Evolutionary conservation across 2,888 invertebrate species (phyloP), one percentile per base, ranked within the genome.

Genomic region (Camponotus fellah): DNA sequence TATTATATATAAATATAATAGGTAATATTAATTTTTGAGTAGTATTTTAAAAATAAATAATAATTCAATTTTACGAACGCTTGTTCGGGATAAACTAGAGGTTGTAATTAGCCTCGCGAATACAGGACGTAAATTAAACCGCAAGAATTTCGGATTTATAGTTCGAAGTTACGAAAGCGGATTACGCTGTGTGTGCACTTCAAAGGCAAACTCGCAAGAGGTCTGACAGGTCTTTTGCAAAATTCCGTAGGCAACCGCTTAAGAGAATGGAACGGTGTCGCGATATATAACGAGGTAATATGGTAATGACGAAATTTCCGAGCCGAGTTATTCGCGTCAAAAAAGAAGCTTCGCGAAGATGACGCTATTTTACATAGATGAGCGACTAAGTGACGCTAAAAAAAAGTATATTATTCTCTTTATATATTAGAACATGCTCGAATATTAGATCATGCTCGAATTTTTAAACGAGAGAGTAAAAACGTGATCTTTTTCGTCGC

Each of bases 241-340:
- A 87, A 85, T 81, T 75, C 60, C 46, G 71, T 60, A 64, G 60
- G 34, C 46, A 72, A 68, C 34, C 40, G 17, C 76, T 76, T 72
- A 66, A 53, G 37, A 75, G 64, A 81, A 56, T 17, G 32, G 56
- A 60, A 60, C 40, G 10, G 17, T 26, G 49, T 60, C 46, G 46
- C 21, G 32, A 62, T 58, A 10, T 32, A 84, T 83, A 87, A 87
- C 82, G 60, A 85, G 79, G 82, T 80, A 69, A 88, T 80, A 77
- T 82, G 85, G 58, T 87, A 87, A 86, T 72, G 60, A 72, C 75
- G 69, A 43, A 82, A 86, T 84, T 82, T 66, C 82, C 80, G 60
- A 71, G 77, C 46, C 68, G 60, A 64, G 76, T 6, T 34, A 49
- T 68, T 72, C 68, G 60, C 37, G n/a, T 14, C 66, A 32, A 40